Base-by-base conservation (phyloP, 2,113 vertebrate genomes). In the Bubo blakistoni region DNA sequence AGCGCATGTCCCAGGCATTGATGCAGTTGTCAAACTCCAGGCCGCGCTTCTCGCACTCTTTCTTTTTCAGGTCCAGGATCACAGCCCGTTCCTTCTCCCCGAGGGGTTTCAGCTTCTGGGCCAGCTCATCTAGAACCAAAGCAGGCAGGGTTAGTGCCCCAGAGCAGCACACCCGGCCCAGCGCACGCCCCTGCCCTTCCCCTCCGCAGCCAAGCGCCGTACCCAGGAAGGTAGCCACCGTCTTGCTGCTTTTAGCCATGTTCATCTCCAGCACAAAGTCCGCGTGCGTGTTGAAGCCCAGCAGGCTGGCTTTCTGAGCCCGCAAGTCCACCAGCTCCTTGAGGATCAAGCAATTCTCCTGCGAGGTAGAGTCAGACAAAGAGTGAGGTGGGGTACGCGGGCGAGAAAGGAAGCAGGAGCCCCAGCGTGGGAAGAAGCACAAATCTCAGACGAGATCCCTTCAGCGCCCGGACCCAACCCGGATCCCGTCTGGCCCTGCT, bases 221-320 rank as follows among this genome's bases (percentile, higher is more conserved):
- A 99, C 99, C 99, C 54, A 99, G 98, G 97, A 99, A 99, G 1
- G 82, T 27, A 16, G 98, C 98, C 96, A 99, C 99, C 0, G 97
- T 98, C 93, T 96, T 96, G 82, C 98, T 98, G 79, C 97, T 98
- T 62, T 99, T 99, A 65, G 99, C 99, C 99, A 99, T 99, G 98
- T 99, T 99, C 99, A 99, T 99, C 98, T 99, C 99, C 95, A 99
- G 98, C 72, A 99, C 98, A 0, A 99, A 99, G 98, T 99, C 99
- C 0, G 99, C 98, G 7, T 99, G 99, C 0, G 99, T 99, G 83
- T 8, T 94, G 96, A 99, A 99, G 13, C 99, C 99, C 58, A 99
- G 98, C 78, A 99, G 96, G 6, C 59, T 54, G n/a, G 98, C 97
- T 34, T 99, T 99, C 98, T 98, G 98, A 27, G 98, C 98, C 11